These are phyloP conservation scores for Nyctibius bracteatus DNA, from an alignment of 2,113 vertebrate genomes.

Conservation along the genomic window DNA sequence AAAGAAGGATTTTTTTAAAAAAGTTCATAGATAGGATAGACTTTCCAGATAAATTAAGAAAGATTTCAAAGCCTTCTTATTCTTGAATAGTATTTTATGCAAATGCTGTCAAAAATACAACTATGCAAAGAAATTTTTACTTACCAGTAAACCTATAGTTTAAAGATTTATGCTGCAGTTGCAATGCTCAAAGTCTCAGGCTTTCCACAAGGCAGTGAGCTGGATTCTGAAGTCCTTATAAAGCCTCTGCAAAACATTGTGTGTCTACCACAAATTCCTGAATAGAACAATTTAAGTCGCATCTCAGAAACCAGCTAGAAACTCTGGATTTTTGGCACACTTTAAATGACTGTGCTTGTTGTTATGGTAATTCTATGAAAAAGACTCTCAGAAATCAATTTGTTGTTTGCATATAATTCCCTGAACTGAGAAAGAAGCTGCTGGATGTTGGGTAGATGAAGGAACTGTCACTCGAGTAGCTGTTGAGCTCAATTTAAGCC, in stretches of 20 bases:
- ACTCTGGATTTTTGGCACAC: background rate
- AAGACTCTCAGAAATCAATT: background rate
- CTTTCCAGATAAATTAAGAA: background rate
- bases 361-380: constrained; percentile 26
- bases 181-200: background rate
- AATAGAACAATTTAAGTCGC: background rate
- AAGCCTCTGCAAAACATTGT: background rate
- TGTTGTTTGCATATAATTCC: background rate
- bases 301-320: background rate
- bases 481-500: background rate
- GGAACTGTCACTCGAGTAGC: background rate
- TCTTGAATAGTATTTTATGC: background rate
- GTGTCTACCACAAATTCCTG: background rate
- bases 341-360: background rate
- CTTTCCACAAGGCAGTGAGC: background rate
- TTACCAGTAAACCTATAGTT: background rate
- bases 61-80: background rate
- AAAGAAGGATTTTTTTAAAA: background rate
- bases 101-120: background rate
- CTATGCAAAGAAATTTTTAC: background rate
- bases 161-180: constrained; percentile 2
- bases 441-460: background rate
- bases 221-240: background rate
- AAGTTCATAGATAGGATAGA: background rate
- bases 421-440: background rate